Percentiles rank a stretch among this genome's conserved stretches.
Conservation (phyloP, 2,888 invertebrate species). For the Pimpla rufipes region DNA sequence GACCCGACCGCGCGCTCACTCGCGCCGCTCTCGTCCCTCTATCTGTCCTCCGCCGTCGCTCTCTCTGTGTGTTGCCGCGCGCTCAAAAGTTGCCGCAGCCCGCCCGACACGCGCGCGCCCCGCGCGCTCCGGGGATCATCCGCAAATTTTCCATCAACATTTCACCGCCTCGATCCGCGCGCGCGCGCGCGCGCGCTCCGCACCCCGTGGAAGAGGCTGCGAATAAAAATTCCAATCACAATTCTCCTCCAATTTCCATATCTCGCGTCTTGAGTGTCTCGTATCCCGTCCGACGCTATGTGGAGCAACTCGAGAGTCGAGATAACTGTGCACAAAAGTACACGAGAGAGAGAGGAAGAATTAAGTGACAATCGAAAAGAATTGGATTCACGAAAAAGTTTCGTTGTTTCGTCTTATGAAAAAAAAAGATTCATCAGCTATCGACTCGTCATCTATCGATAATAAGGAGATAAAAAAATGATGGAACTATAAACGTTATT, state of each 20-base stretch:
- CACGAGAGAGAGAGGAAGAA: neutral
- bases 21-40: constrained; percentile 49
- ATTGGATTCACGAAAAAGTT: too few species aligned
- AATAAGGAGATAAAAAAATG: too few species aligned
- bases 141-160: constrained; percentile 75
- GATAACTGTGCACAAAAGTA: neutral
- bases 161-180: constrained; percentile 18
- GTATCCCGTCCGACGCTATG: neutral
- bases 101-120: constrained; percentile 69
- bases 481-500: too few species aligned
- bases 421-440: too few species aligned
- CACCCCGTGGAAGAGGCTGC: neutral
- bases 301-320: neutral
- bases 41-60: constrained; percentile 1
- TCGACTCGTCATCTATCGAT: too few species aligned
- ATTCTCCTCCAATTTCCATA: constrained; percentile 27
- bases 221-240: constrained; percentile 53
- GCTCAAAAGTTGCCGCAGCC: constrained; percentile 80
- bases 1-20: constrained; percentile 80
- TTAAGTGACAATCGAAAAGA: too few species aligned
- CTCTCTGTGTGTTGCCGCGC: constrained; percentile 66
- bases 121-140: constrained; percentile 71
- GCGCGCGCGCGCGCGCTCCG: neutral
- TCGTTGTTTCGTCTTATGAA: too few species aligned
- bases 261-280: neutral